Evolutionary conservation across 2,888 invertebrate species (phyloP).

Genomic region (Melipona beecheii): DNA sequence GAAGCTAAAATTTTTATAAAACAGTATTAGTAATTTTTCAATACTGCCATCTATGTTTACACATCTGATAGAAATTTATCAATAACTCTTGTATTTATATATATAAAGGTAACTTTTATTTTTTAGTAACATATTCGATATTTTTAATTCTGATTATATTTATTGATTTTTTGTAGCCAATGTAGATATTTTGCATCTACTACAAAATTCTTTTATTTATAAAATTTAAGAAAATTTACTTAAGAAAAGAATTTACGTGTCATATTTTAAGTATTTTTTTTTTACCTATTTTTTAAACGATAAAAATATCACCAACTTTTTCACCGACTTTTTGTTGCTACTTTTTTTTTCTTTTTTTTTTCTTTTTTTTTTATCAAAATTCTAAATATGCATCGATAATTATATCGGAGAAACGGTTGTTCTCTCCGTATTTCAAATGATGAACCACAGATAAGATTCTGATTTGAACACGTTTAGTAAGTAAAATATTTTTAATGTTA

Average conservation of each 20-base stretch:
- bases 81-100: not conserved
- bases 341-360: not conserved
- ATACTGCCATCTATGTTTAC: constrained; percentile 6
- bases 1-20: not conserved
- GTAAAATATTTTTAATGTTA: constrained; percentile 4
- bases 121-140: not conserved
- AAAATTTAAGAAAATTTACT: not conserved
- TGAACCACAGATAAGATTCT: constrained; percentile 22
- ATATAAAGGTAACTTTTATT: not conserved
- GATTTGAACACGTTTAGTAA: not conserved
- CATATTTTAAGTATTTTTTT: not conserved
- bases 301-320: no score
- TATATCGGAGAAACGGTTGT: constrained; percentile 3
- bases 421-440: constrained; percentile 10
- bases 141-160: not conserved
- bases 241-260: not conserved
- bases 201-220: not conserved
- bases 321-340: not conserved
- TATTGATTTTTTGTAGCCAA: not conserved
- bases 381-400: constrained; percentile 13
- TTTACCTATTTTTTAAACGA: not conserved
- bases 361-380: not conserved
- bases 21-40: not conserved
- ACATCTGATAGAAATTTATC: constrained; percentile 1
- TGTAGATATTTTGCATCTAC: not conserved